Percentiles rank a stretch among this genome's conserved stretches.
These are phyloP conservation scores for Hassar affinis DNA, from an alignment of 2,113 vertebrate genomes.

Conservation along the genomic window DNA sequence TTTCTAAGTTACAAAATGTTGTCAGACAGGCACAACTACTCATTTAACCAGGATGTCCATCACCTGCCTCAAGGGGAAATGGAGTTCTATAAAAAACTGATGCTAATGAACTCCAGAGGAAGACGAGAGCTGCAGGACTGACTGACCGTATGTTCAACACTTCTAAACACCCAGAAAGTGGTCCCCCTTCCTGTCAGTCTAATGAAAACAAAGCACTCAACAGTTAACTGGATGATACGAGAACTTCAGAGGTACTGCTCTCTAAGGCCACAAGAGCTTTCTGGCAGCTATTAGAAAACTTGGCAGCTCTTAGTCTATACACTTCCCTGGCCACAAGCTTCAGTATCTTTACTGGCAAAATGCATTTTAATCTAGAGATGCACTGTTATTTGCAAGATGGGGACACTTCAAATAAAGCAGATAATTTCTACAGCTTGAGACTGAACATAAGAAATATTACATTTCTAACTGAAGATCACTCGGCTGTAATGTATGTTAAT, in stretches of 20 bases:
- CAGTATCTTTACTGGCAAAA: background rate
- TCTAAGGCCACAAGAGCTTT: background rate
- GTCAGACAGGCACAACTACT: background rate
- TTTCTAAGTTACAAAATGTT: background rate
- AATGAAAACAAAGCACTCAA: background rate
- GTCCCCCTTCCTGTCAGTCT: constrained; percentile 3
- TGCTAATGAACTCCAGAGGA: constrained; percentile 42
- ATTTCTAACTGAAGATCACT: background rate
- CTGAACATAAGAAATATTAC: background rate
- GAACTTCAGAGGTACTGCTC: background rate
- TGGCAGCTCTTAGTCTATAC: background rate
- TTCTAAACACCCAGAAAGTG: background rate
- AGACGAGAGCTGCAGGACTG: background rate
- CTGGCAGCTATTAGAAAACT: background rate
- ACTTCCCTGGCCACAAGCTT: background rate
- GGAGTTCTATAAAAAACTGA: background rate
- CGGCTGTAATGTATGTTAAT: background rate
- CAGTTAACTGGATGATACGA: background rate
- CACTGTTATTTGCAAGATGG: background rate
- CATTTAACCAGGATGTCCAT: constrained; percentile 12
- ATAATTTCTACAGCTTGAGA: background rate
- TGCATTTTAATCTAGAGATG: background rate
- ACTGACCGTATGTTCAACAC: background rate
- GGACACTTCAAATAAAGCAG: background rate
- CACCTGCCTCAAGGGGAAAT: background rate